These are phyloP conservation scores for Drosophila punjabiensis DNA, from an alignment of 1,140 invertebrate species.

Conservation along the genomic window DNA sequence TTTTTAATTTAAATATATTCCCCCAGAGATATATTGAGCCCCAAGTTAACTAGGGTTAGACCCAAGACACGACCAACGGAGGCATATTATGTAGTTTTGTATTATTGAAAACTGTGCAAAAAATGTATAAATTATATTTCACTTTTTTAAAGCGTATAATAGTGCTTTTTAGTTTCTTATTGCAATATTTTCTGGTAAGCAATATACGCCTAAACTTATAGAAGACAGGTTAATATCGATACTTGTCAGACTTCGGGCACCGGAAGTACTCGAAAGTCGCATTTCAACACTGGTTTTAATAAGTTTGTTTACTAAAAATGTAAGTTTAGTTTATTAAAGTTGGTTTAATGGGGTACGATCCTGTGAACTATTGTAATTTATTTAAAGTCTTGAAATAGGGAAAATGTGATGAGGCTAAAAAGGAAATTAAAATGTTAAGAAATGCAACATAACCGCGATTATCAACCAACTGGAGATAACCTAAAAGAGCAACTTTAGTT, in stretches of 20 bases:
- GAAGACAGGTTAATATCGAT: background rate
- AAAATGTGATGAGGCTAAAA: background rate
- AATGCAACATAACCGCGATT: background rate
- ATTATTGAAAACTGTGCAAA: background rate
- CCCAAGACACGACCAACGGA: background rate
- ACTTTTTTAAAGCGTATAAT: background rate
- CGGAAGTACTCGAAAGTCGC: background rate
- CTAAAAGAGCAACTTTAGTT: background rate
- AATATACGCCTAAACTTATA: background rate
- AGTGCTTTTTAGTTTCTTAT: background rate
- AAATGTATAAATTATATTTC: background rate
- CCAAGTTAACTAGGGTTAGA: background rate
- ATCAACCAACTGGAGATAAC: background rate
- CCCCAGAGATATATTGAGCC: background rate
- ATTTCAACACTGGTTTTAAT: background rate
- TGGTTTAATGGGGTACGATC: background rate
- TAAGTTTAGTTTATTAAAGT: too few relatives aligned
- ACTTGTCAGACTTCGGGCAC: background rate
- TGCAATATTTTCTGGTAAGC: background rate
- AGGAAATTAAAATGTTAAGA: background rate
- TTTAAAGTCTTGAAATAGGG: background rate
- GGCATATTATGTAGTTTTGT: background rate
- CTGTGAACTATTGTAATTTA: background rate
- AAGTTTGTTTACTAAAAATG: background rate
- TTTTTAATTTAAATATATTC: constrained; percentile 4